Evolutionary conservation across 2,888 invertebrate genomes (phyloP), one percentile per base, ranked within the genome.

Genomic region (Scrobipalpa atriplicella): DNA sequence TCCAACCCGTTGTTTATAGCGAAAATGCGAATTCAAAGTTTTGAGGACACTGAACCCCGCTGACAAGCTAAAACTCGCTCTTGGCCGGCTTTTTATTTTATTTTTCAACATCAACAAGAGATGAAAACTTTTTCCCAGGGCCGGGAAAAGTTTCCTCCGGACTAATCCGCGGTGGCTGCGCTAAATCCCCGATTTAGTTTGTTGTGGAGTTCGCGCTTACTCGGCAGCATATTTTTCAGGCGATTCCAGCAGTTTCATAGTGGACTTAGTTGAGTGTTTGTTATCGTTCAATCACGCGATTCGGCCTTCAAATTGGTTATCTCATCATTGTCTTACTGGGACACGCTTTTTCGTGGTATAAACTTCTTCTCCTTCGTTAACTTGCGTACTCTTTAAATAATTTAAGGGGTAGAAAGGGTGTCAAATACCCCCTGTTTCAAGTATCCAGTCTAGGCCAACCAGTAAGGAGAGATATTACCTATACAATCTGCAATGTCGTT

Each of bases 181-280:
- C 83, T 88, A 89, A 90, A 90, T 87, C 89, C 89, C 75, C 87
- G 82, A 86, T 90, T 87, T 90, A 91, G 87, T 89, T 85, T 85
- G 88, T 86, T 81, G 82, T 84, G 74, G 81, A 84, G 83, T 80
- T 81, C 76, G 70, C 83, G 86, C 84, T 89, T 87, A 85, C 81
- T 78, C 77, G 80, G 79, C 75, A 85, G 84, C 85, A 87, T 90
- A 90, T 90, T 90, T 90, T 90, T 90, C 85, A 84, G 80, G 78
- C 85, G 79, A 81, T 83, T 80, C 81, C 75, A 79, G 77, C 78
- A 79, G 80, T 85, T 85, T 81, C 81, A 80, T 82, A 81, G 81
- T 79, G 84, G 86, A 85, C 88, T 80, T 88, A 84, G 79, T 72
- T 77, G 71, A 74, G 75, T 79, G 81, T 88, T 86, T 87, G 85